Base-by-base conservation (phyloP, 1,140 invertebrate genomes). In the Lordiphosa stackelbergi region DNA sequence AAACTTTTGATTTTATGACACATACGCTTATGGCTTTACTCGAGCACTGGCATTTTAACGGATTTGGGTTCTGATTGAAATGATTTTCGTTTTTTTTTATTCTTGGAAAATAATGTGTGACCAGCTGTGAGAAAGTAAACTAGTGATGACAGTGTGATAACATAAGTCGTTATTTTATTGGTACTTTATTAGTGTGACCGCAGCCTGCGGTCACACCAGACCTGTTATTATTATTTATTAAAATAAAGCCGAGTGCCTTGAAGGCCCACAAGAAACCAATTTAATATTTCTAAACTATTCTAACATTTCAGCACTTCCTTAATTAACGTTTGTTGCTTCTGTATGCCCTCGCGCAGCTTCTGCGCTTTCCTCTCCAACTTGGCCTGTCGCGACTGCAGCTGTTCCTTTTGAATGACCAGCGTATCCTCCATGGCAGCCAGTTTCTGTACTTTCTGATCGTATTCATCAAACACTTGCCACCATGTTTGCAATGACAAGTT, bases 401-500 rank as follows among this genome's bases (percentile, higher is more conserved):
- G 59, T 12, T 56, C 43, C 19, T 41, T 77, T 4, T 84, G 55
- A 6, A 24, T 13, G 0, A 69, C 65, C n/a, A 83, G 49, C 12
- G 36, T 53, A 5, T 19, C 52, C 41, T 70, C 49, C 38, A 68
- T 73, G 4, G 22, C 36, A 3, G 53, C 46, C 8, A 83, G 9
- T 55, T 66, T 73, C 5, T 48, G 48, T 0, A 83, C 58, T 48
- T 77, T 84, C n/a, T 57, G 60, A 19, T 83, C 77, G 11, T 84
- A 83, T 45, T 63, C 64, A 37, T 83, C 77, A 12, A 84, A 83
- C 9, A 73, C 40, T 12, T 77, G 55, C 78, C 77, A 83, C 77
- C 77, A 83, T 0, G 55, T 58, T 5, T 62, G 42, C 1, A 83
- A 53, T 0, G 59, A 9, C 2, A 81, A 31, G 4, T 65, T 64